Evolutionary conservation across 2,888 invertebrate species (phyloP), one percentile per base, ranked within the genome.

Genomic region (Drosophila pseudotakahashii): DNA sequence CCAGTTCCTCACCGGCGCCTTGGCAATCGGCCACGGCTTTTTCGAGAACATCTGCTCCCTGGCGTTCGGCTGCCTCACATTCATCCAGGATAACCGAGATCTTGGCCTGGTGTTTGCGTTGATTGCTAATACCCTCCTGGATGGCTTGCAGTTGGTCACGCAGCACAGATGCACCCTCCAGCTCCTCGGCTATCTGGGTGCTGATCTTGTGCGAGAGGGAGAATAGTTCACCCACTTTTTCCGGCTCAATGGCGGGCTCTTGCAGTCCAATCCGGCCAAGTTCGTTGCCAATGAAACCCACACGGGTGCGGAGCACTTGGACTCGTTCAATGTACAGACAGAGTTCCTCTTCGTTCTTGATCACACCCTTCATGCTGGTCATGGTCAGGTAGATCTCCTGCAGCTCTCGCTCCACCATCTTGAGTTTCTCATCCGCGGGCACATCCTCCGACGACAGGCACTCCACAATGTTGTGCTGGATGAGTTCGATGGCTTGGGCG

Each of bases 261-360:
- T 96, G 92, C 42, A 97, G 92, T 39, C 96, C 96, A 47, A 96
- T 92, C 64, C 95, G 94, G 0, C 96, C 95, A 23, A 97, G 92
- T 90, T 97, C 96, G 85, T 96, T 96, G 86, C 96, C 95, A 74
- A 97, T 96, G 52, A 95, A 94, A 60, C 95, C 95, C n/a, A 96
- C 94, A 13, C 96, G 94, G 3, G 94, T 94, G 39, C 94, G 95
- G 91, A 96, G 93, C 0, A 97, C 95, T 92, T 97, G 96, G 9
- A 97, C 92, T 54, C 96, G 93, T 91, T 97, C 96, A 9, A 97
- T 95, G 88, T 97, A 97, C 7, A 97, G 92, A 79, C 95, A 95
- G 0, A 97, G 93, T 87, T 97, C 97, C 78, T 97, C 97, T 84
- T 96, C 96, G 57, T 95, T 96, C 88, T 96, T 96, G 47, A 97